Evolutionary conservation across 2,113 vertebrate species (phyloP).

Genomic region (Aphelocoma coerulescens): DNA sequence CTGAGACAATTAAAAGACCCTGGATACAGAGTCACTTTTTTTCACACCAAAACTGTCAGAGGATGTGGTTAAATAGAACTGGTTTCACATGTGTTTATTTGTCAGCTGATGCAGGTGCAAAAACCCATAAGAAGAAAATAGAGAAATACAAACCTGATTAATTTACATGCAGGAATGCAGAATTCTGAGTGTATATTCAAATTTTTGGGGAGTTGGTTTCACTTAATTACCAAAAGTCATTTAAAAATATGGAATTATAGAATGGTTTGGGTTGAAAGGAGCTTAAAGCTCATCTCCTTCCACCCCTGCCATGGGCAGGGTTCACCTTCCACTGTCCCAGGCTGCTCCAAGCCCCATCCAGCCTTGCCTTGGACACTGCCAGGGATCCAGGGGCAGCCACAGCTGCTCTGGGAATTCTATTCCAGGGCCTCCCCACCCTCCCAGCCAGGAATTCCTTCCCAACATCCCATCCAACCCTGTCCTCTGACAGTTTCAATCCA

Average conservation of each 20-base stretch:
- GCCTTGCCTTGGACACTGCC: rapidly evolving
- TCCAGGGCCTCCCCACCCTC: neutral
- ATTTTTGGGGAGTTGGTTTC: neutral
- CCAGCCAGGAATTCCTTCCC: neutral
- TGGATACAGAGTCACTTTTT: neutral
- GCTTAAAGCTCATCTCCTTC: rapidly evolving
- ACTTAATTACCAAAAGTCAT: neutral
- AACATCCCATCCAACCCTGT: neutral
- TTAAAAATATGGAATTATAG: neutral
- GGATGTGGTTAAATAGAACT: neutral
- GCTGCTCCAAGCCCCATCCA: rapidly evolving
- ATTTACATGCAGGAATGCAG: neutral
- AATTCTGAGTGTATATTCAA: neutral
- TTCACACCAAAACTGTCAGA: neutral
- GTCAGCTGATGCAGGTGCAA: neutral
- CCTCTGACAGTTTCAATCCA: neutral
- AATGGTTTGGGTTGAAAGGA: neutral
- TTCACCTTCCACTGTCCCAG: neutral
- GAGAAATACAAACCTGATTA: neutral
- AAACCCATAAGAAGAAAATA: neutral
- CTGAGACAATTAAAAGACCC: neutral
- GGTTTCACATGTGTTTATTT: neutral
- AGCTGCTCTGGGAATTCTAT: neutral
- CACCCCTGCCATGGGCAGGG: neutral
- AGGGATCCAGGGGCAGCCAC: neutral